Base-by-base conservation (phyloP, 2,113 vertebrate species). In the Hirundichthys speculiger region DNA sequence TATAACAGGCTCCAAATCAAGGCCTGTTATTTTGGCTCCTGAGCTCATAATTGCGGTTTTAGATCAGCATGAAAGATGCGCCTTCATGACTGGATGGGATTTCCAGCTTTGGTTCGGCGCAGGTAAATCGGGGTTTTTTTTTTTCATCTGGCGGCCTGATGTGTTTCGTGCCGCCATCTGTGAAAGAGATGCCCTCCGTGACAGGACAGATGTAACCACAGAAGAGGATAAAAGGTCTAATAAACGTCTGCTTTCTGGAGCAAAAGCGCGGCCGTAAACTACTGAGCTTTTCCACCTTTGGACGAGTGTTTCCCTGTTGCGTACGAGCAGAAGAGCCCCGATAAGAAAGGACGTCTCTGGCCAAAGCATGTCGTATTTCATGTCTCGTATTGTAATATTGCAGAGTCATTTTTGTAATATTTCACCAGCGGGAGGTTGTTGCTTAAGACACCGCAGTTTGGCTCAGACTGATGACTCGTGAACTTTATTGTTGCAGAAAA, bases 21-120 rank as follows among this genome's bases (percentile, higher is more conserved):
- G 81, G 57, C 67, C 76, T 71, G 76, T 79, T 69, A 78, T 89
- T 87, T 80, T 87, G 76, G 80, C 75, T 75, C 75, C 74, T 86
- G 76, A 86, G 80, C 86, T 86, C 78, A 85, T 89, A 86, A 86
- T 84, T 90, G 83, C 82, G 88, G 82, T 84, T 87, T 83, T 62
- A 87, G 74, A 82, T 86, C 83, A 74, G 78, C 69, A 83, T 83
- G 77, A 88, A 88, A 87, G 76, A 85, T 65, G 53, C 51, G 59
- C 77, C 72, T 83, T 85, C 78, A 66, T 74, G 72, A 84, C 80
- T 38, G 41, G 34, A 69, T 43, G 49, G 73, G 64, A 52, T 69
- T 34, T 83, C 62, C 51, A 45, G 63, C 14, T 13, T 16, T 43
- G 56, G 54, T 68, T 65, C 73, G 63, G 55, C 46, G 48, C 45